Evolutionary conservation across 2,888 invertebrate genomes (phyloP).

Genomic region (Agrotis puta): DNA sequence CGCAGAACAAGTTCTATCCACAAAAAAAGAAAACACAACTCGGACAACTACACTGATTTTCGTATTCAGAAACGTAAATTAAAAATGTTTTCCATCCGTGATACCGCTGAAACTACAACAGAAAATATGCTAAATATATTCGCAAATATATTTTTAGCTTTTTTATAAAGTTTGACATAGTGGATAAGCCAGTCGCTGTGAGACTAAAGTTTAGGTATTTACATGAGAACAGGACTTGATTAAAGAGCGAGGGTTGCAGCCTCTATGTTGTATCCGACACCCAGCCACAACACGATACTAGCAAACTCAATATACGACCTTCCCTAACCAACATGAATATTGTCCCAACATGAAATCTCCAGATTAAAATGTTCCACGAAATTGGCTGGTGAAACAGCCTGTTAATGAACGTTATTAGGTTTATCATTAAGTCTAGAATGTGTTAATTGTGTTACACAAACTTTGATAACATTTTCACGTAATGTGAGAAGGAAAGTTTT

Average conservation of each 20-base stretch:
- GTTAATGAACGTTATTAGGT: slow-evolving; percentile 35
- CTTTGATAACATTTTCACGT: slow-evolving; percentile 3
- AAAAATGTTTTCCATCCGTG: slow-evolving; percentile 37
- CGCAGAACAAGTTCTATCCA: background rate
- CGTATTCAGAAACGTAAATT: slow-evolving; percentile 12
- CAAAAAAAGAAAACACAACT: background rate
- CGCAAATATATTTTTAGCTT: slow-evolving; percentile 4
- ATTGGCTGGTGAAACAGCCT: slow-evolving; percentile 20
- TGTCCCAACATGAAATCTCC: slow-evolving; percentile 36
- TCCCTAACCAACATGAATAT: slow-evolving; percentile 35
- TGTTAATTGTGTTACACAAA: slow-evolving; percentile 17
- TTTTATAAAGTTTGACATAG: slow-evolving; percentile 11
- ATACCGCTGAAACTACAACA: slow-evolving; percentile 7
- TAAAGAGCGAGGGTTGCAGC: slow-evolving; percentile 62
- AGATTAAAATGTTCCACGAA: slow-evolving; percentile 39
- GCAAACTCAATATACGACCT: slow-evolving; percentile 58
- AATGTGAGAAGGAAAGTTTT: slow-evolving; percentile 1
- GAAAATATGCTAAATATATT: slow-evolving; percentile 30
- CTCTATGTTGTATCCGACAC: slow-evolving; percentile 60
- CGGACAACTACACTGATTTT: background rate
- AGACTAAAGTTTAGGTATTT: slow-evolving; percentile 58
- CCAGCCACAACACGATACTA: slow-evolving; percentile 46
- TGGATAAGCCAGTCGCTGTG: slow-evolving; percentile 9
- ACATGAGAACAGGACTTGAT: slow-evolving; percentile 69
- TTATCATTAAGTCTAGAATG: slow-evolving; percentile 4